These are phyloP conservation scores for Rafetus swinhoei DNA, from an alignment of 2,113 vertebrate genomes.

Conservation along the genomic window DNA sequence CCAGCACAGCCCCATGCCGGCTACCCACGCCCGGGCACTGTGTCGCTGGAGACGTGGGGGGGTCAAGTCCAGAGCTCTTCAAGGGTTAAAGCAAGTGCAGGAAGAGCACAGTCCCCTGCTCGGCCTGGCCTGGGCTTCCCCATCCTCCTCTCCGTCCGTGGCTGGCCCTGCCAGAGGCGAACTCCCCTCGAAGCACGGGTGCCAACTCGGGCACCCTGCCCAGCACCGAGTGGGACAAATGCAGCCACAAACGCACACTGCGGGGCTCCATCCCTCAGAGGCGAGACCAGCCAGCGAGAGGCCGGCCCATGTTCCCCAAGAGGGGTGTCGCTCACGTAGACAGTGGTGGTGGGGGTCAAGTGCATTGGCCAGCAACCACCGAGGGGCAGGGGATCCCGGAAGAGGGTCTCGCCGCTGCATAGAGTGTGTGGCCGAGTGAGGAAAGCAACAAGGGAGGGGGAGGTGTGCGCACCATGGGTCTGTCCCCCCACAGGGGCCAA, in stretches of 20 bases:
- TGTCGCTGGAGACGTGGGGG: not conserved
- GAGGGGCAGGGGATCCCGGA: too few relatives aligned
- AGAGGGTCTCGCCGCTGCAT: too few relatives aligned
- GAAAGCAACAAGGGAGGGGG: not conserved
- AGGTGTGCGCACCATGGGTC: too few relatives aligned
- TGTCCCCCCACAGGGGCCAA: not conserved
- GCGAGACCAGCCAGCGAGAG: not conserved
- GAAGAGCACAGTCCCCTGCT: not conserved
- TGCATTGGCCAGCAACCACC: not conserved
- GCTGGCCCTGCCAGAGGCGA: too few relatives aligned
- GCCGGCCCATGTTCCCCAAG: not conserved
- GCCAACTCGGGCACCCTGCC: not conserved
- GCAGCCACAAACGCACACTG: not conserved
- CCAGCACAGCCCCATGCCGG: too few relatives aligned
- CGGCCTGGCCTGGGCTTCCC: too few relatives aligned
- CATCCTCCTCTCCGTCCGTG: too few relatives aligned
- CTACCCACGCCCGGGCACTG: not conserved
- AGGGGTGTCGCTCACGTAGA: not conserved
- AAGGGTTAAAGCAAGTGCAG: not conserved
- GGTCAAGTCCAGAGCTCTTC: not conserved
- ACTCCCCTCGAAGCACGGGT: not conserved
- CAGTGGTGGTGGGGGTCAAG: too few relatives aligned
- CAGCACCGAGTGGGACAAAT: not conserved
- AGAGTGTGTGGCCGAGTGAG: not conserved
- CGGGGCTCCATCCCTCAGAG: not conserved